These are phyloP conservation scores for Gymnocheta viridis DNA, from an alignment of 2,888 invertebrate genomes.

Conservation along the genomic window DNA sequence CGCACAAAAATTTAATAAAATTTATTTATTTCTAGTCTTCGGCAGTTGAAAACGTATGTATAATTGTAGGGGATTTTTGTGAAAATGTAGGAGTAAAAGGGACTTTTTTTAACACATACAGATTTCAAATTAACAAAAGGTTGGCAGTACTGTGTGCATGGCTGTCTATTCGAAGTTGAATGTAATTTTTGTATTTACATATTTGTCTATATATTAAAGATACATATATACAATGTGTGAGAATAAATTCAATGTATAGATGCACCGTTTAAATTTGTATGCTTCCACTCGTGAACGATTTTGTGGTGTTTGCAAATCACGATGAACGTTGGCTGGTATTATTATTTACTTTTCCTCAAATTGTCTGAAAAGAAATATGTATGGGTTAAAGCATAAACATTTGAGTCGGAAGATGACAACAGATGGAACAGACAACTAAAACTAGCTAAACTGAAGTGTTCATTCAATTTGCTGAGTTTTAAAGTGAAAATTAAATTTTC, in stretches of 20 bases:
- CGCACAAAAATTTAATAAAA: too few species aligned
- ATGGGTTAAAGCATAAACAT: background rate
- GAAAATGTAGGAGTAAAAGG: too few species aligned
- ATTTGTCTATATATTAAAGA: conserved; percentile 7
- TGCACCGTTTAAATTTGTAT: conserved; percentile 16
- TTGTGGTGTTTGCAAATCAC: conserved; percentile 51
- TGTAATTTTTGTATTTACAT: background rate
- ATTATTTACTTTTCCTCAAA: conserved; percentile 52
- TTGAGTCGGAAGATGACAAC: background rate
- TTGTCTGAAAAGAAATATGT: conserved; percentile 40
- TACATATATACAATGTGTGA: background rate
- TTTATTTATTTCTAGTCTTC: too few species aligned
- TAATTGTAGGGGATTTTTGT: too few species aligned
- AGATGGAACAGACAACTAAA: background rate
- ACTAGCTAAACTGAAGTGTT: conserved; percentile 39
- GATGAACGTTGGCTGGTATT: conserved; percentile 18
- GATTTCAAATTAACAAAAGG: too few species aligned
- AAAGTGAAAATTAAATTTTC: conserved; percentile 36
- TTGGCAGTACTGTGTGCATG: too few species aligned
- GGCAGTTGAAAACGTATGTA: too few species aligned
- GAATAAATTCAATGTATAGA: conserved; percentile 17
- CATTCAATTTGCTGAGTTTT: conserved; percentile 57
- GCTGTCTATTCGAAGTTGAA: background rate
- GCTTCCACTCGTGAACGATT: background rate
- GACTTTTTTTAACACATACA: too few species aligned